phyloP scores from a whole-genome alignment of 2,113 vertebrate species.

The Pleuronectes platessa region DNA sequence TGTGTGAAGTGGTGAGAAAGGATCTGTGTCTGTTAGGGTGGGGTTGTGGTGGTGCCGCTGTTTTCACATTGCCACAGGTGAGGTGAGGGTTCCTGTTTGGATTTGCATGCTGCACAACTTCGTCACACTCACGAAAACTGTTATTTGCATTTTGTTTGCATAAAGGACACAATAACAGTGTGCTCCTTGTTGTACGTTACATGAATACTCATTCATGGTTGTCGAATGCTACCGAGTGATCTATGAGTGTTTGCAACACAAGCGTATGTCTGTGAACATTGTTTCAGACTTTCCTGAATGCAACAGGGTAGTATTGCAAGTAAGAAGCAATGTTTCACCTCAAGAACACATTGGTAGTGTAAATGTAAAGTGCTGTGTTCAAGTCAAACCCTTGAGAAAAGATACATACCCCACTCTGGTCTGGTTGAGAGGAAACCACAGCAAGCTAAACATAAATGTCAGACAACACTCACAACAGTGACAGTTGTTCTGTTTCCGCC shows the following conservation, averaged over 20 bases:
- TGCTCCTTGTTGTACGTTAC: constrained; percentile 29
- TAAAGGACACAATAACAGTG: constrained; percentile 45
- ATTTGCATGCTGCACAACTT: constrained; percentile 65
- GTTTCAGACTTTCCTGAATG: background rate
- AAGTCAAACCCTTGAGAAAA: constrained; percentile 24
- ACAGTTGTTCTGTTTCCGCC: constrained; percentile 27
- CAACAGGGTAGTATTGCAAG: background rate
- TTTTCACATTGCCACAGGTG: constrained; percentile 34
- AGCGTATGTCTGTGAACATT: background rate
- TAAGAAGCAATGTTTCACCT: constrained; percentile 1
- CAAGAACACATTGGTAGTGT: background rate
- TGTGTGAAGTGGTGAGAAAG: constrained; percentile 53
- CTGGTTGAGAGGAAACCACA: constrained; percentile 47
- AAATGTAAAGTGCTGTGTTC: constrained; percentile 1
- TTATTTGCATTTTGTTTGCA: constrained; percentile 66
- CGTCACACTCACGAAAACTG: constrained; percentile 24
- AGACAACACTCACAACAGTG: constrained; percentile 19
- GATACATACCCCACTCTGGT: constrained; percentile 25
- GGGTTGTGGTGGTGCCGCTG: constrained; percentile 13
- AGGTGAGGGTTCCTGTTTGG: constrained; percentile 13
- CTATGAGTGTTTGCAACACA: background rate
- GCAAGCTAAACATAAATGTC: constrained; percentile 43
- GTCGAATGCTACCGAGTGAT: background rate
- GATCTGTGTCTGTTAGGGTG: constrained; percentile 7
- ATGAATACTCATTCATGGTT: constrained; percentile 17